Evolutionary conservation across 2,113 vertebrate species (phyloP).

Genomic region (Sebastes fasciatus): DNA sequence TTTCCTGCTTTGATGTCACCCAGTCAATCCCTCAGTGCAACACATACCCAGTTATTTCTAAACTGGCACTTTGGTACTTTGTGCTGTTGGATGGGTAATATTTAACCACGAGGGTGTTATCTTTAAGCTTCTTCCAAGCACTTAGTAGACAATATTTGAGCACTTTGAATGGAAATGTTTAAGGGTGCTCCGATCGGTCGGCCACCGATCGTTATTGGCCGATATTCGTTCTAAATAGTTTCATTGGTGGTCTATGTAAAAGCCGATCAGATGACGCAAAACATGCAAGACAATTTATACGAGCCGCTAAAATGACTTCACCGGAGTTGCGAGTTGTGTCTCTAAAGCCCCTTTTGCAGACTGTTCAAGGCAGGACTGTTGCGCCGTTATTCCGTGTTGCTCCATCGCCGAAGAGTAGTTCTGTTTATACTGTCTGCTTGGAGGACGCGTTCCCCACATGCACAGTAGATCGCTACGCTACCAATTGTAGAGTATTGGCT

Average conservation of each 20-base stretch:
- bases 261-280: neutral
- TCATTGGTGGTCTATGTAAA: neutral
- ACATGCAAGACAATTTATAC: too few relatives aligned
- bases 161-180: constrained; percentile 62
- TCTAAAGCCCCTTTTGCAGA: neutral
- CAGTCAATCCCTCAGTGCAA: constrained; percentile 40
- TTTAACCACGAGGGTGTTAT: constrained; percentile 44
- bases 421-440: too few relatives aligned
- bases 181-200: neutral
- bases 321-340: neutral
- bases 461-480: too few relatives aligned
- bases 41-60: constrained; percentile 49
- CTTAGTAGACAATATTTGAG: constrained; percentile 70
- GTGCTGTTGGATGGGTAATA: constrained; percentile 57
- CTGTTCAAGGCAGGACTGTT: neutral
- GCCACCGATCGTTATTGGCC: too few relatives aligned
- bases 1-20: constrained; percentile 55
- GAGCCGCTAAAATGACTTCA: neutral
- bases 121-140: constrained; percentile 57
- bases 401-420: too few relatives aligned
- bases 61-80: constrained; percentile 60
- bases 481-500: too few relatives aligned
- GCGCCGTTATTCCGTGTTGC: too few relatives aligned
- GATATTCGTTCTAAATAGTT: neutral
- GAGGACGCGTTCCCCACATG: too few relatives aligned